phyloP scores from a whole-genome alignment of 2,888 invertebrate species.

The Carpatolechia fugitivella region DNA sequence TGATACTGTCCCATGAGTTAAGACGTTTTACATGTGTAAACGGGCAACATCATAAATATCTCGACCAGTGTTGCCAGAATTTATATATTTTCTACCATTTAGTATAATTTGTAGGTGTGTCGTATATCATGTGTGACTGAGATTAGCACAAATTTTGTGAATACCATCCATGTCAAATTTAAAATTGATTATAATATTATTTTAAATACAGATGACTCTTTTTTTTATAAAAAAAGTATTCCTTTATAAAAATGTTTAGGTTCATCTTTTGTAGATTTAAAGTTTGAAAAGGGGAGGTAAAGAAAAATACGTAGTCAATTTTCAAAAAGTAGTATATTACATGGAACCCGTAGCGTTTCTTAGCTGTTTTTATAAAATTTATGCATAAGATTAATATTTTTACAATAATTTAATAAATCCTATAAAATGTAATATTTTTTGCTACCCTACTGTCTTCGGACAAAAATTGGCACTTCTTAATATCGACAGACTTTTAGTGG shows the following conservation, averaged over 20 bases:
- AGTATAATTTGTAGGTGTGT: neutral
- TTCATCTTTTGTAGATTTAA: neutral
- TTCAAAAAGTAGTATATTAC: conserved; percentile 75
- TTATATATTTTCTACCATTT: neutral
- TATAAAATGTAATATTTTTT: conserved; percentile 50
- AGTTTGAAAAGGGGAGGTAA: conserved; percentile 3
- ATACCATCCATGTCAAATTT: neutral
- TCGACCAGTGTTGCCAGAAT: neutral
- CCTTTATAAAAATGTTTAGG: too few relatives aligned
- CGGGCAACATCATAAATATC: neutral
- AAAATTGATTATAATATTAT: neutral
- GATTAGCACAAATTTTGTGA: conserved; percentile 23
- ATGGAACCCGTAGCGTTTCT: conserved; percentile 79
- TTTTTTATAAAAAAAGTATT: too few relatives aligned
- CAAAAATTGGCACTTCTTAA: conserved; percentile 64
- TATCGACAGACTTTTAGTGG: neutral
- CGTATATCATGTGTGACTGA: conserved; percentile 24
- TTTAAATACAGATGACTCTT: neutral
- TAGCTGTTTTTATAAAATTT: conserved; percentile 73
- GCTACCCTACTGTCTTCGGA: conserved; percentile 50
- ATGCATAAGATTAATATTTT: conserved; percentile 61
- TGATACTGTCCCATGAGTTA: too few relatives aligned
- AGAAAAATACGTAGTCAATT: conserved; percentile 46
- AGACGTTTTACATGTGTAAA: neutral
- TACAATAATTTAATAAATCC: conserved; percentile 51